A percentile compares a stretch with the other conserved stretches of the same genome.
These are phyloP conservation scores for Peromyscus aztecus DNA, from an alignment of 2,797 vertebrate species.

Conservation along the genomic window DNA sequence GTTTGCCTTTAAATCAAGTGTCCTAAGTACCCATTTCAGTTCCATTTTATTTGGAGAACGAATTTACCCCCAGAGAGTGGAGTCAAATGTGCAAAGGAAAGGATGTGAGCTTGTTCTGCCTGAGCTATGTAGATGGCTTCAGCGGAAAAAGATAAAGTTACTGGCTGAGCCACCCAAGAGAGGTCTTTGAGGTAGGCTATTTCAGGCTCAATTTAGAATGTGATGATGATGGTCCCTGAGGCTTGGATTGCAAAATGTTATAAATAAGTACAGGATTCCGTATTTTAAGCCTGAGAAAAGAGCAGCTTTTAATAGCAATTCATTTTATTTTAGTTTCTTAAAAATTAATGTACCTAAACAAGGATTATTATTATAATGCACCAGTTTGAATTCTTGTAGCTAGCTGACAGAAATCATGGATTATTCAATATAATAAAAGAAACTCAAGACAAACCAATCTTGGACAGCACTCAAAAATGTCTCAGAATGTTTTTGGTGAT, in stretches of 20 bases:
- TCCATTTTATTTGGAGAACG: conserved; percentile 62
- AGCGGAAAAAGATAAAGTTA: conserved; percentile 67
- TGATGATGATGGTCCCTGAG: background rate
- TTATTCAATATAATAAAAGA: conserved; percentile 40
- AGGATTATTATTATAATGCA: background rate
- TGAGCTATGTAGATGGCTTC: background rate
- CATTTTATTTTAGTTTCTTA: conserved; percentile 1
- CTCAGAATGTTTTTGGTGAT: conserved; percentile 31
- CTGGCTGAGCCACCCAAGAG: conserved; percentile 36
- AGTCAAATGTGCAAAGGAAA: conserved; percentile 65
- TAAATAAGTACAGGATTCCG: conserved; percentile 57
- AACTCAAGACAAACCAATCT: conserved; percentile 36
- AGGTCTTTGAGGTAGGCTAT: conserved; percentile 65
- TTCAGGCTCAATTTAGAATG: conserved; percentile 74
- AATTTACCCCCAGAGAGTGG: conserved; percentile 52
- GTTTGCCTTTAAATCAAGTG: conserved; percentile 53
- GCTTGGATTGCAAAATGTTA: conserved; percentile 30
- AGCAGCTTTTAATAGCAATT: conserved; percentile 42
- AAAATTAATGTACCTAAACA: background rate
- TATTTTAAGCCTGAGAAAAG: conserved; percentile 63
- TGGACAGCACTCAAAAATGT: conserved; percentile 28
- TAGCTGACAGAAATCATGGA: conserved; percentile 9
- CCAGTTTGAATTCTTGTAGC: conserved; percentile 23
- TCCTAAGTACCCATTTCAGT: conserved; percentile 29
- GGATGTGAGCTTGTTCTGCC: conserved; percentile 55